Percentiles rank a stretch among this genome's conserved stretches.
Conservation (phyloP, 2,113 vertebrate genomes). For the Toxostoma redivivum region DNA sequence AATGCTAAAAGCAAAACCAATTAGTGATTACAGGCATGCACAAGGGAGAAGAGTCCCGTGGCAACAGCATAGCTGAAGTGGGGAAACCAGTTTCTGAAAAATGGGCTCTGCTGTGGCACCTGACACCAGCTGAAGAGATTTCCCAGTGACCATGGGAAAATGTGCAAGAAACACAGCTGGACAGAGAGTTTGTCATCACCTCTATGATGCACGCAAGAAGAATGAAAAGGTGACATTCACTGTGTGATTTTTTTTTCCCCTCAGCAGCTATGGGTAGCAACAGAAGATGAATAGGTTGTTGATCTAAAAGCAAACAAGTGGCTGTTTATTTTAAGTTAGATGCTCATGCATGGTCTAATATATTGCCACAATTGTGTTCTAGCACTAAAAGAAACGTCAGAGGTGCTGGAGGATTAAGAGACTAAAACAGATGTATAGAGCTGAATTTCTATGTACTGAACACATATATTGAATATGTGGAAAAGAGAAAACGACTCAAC, state of each 20-base stretch:
- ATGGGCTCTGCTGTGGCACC: background rate
- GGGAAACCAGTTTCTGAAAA: background rate
- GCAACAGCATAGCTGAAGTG: rapidly evolving
- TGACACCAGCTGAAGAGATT: background rate
- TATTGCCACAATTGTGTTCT: background rate
- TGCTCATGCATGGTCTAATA: background rate
- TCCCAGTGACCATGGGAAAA: background rate
- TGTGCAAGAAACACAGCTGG: background rate
- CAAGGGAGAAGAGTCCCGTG: background rate
- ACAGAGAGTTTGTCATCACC: background rate
- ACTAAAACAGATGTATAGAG: background rate
- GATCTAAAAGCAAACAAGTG: conserved; percentile 5
- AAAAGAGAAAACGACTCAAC: background rate
- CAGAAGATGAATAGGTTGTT: background rate
- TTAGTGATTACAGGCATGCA: background rate
- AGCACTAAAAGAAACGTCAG: background rate
- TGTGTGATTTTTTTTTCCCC: background rate
- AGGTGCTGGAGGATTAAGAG: background rate
- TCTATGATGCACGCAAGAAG: background rate
- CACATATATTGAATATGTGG: background rate
- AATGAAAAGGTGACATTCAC: background rate
- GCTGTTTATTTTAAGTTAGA: conserved; percentile 20
- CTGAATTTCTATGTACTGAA: background rate
- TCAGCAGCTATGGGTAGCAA: background rate
- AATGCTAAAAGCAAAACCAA: background rate